Evolutionary conservation across 2,888 invertebrate species (phyloP), one percentile per base, ranked within the genome.

Genomic region (Steinernema hermaphroditum): DNA sequence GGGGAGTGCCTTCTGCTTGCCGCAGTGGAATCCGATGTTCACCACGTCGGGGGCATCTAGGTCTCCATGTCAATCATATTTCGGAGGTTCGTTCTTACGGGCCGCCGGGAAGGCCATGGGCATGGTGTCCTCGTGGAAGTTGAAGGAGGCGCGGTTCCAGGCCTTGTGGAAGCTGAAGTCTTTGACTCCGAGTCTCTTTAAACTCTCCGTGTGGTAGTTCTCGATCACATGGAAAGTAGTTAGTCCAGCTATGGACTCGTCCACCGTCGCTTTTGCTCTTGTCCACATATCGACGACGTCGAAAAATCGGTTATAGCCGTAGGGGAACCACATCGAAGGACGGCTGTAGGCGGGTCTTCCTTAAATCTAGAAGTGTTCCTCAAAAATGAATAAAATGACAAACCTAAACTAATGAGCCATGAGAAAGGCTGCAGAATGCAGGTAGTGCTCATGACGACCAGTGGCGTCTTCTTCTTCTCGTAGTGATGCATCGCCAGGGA

Each of bases 1-100:
- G 0, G 69, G 27, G 19, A 72, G 29, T 32, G 19, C 43, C 24
- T 72, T 72, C 0, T 12, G 8, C 1, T 19, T 12, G 14, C 50
- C 49, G 22, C 72, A 72, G 43, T 72, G 69, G 1, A 69, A 57
- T 6, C 72, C 72, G 27, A 69, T 44, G 43, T 62, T 50, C 32
- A 72, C 41, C 0, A 72, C 57, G 41, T 72, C 68, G 12, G 50
- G 12, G 27, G 49, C 19, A 1, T n/a, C 46, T 46, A 22, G 27
- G 34, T 22, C 22, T 24, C 16, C 8, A 54, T 12, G 8, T 54
- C n/a, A 12, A 22, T 54, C 19, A 12, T 54, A 12, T 24, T 54
- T 8, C 41, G 41, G 9, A 9, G 41, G 14, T 41, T 9, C 9
- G 41, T n/a, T n/a, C 29, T 4, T 54, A 62, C 62, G 29, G 6